A percentile compares a stretch with the other conserved stretches of the same genome.
Evolutionary conservation across 2,797 vertebrate species (phyloP).

Genomic region (Leuciscus waleckii): DNA sequence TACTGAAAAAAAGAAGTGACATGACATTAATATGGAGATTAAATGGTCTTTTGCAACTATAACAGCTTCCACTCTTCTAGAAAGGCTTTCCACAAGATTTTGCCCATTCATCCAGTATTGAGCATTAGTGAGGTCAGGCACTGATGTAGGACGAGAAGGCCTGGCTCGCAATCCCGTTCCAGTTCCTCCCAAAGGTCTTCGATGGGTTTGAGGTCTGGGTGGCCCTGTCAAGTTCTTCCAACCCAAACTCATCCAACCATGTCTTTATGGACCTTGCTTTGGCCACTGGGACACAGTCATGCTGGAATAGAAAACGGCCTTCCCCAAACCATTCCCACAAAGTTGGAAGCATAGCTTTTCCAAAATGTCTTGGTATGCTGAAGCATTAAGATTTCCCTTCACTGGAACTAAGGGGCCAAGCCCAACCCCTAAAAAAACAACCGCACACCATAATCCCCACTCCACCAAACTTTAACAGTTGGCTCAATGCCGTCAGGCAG

Average conservation of each 20-base stretch:
- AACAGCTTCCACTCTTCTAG: not conserved
- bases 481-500: not conserved
- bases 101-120: not conserved
- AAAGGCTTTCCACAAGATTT: not conserved
- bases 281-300: not conserved
- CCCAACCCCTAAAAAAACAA: not conserved
- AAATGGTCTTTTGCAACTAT: not conserved
- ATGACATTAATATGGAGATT: not conserved
- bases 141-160: not conserved
- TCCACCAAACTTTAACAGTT: not conserved
- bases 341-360: not conserved
- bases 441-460: not conserved
- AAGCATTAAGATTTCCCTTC: not conserved
- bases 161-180: not conserved
- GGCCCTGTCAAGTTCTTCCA: not conserved
- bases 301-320: not conserved
- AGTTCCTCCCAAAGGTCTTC: not conserved
- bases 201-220: not conserved
- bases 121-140: not conserved
- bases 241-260: not conserved
- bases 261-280: not conserved
- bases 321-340: not conserved
- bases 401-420: not conserved
- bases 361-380: not conserved
- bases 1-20: not conserved